phyloP scores from a whole-genome alignment of 2,797 vertebrate genomes.

The Lophius americanus region DNA sequence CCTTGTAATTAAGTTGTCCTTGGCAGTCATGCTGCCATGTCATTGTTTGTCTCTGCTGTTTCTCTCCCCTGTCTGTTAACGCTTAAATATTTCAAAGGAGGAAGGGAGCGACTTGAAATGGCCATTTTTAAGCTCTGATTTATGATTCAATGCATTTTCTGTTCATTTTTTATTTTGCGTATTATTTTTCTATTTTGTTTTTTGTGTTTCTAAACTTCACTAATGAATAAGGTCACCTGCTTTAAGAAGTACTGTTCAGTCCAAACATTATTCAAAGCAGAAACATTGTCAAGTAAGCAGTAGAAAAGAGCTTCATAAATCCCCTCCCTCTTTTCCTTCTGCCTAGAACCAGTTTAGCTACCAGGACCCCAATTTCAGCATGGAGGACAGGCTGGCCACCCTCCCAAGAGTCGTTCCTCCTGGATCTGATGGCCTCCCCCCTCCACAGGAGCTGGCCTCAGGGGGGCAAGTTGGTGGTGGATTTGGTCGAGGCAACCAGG shows the following conservation, averaged over 20 bases:
- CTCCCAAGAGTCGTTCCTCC: conserved; percentile 83
- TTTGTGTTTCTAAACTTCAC: not conserved
- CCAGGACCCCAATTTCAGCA: conserved; percentile 79
- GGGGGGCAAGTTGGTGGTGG: conserved; percentile 79
- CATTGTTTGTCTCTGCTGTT: conserved; percentile 56
- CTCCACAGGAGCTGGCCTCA: conserved; percentile 83
- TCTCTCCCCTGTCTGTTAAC: conserved; percentile 54
- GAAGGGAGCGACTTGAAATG: conserved; percentile 34
- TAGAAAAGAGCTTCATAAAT: too few relatives aligned
- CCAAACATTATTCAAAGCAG: not conserved
- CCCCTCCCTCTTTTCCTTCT: not conserved
- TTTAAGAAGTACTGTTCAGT: not conserved
- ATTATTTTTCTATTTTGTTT: not conserved
- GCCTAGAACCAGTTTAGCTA: conserved; percentile 79
- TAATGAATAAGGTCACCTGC: not conserved
- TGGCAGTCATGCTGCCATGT: conserved; percentile 62
- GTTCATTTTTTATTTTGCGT: not conserved
- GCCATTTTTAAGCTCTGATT: not conserved
- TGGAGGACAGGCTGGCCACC: conserved; percentile 85
- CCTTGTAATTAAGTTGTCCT: conserved; percentile 69
- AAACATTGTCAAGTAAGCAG: too few relatives aligned
- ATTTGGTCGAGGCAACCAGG: conserved; percentile 74
- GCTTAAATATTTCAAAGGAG: conserved; percentile 50
- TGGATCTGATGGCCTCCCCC: conserved; percentile 77
- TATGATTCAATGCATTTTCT: not conserved